Percentiles rank a stretch among this genome's conserved stretches.
Conservation (phyloP, 2,797 vertebrate genomes). For the Catharus ustulatus region DNA sequence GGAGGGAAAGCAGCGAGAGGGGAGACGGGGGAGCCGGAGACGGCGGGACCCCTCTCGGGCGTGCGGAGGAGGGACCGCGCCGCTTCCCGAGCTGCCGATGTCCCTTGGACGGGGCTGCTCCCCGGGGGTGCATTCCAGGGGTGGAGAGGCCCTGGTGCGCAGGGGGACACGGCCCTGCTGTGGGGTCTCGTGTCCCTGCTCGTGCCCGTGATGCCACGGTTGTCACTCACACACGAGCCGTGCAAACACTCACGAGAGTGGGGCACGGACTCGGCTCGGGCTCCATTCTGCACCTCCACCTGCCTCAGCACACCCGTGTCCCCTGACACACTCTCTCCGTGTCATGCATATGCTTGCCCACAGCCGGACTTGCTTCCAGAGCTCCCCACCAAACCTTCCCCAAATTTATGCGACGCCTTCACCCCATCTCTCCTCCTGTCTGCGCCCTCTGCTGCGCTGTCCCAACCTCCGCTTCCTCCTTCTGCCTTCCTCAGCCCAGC, state of each 20-base stretch:
- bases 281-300: background rate
- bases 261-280: accelerated
- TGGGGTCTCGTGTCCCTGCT: background rate
- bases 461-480: background rate
- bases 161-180: background rate
- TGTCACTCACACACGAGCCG: accelerated
- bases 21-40: background rate
- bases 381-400: background rate
- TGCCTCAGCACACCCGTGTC: no score
- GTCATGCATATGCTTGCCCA: background rate
- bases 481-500: background rate
- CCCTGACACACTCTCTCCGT: background rate
- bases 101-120: background rate
- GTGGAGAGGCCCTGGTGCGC: accelerated
- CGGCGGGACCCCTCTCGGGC: background rate
- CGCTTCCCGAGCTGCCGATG: no score
- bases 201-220: background rate
- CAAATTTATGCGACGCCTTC: accelerated
- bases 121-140: no score
- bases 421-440: background rate
- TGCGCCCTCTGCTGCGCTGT: accelerated
- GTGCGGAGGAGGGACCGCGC: background rate
- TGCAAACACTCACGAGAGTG: accelerated
- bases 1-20: background rate
- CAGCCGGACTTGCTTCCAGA: background rate